Percentiles rank a stretch among this genome's conserved stretches.
These are phyloP conservation scores for Cassiopea xamachana DNA, from an alignment of 30 jellyfish, hydroid and myxozoan genomes.

Conservation along the genomic window DNA sequence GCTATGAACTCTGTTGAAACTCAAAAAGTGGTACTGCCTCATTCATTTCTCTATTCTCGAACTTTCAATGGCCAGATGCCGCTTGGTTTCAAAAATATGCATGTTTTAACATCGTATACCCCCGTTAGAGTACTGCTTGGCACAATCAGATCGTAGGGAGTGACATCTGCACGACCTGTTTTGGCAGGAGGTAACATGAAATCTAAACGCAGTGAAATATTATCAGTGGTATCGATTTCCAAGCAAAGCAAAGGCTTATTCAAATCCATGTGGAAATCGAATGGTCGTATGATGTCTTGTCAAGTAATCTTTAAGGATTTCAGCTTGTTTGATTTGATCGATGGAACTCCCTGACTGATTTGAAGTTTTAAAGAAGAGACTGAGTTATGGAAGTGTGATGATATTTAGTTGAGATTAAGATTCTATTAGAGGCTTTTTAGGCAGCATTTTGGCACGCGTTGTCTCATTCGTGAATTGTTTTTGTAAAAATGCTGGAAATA, in stretches of 20 bases:
- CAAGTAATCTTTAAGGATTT: background rate
- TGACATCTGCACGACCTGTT: background rate
- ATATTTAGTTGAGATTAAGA: background rate
- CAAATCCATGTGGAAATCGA: background rate
- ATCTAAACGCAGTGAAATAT: background rate
- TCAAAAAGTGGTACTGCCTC: too few relatives aligned
- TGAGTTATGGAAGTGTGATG: background rate
- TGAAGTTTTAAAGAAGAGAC: background rate
- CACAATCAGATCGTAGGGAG: background rate
- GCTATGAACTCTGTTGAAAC: too few relatives aligned
- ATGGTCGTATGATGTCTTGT: background rate
- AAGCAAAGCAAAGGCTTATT: background rate
- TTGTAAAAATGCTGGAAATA: background rate
- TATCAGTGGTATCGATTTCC: background rate
- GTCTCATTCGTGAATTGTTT: background rate
- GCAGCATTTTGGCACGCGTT: background rate
- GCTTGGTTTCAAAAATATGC: too few relatives aligned
- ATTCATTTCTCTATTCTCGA: too few relatives aligned
- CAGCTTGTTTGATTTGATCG: background rate
- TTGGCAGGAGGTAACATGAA: background rate
- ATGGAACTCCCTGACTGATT: background rate
- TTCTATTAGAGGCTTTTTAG: background rate
- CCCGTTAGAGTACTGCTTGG: background rate
- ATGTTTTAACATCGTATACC: background rate
- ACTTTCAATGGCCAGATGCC: too few relatives aligned